Evolutionary conservation across 1,140 invertebrate genomes (phyloP).

Genomic region (Maniola jurtina): DNA sequence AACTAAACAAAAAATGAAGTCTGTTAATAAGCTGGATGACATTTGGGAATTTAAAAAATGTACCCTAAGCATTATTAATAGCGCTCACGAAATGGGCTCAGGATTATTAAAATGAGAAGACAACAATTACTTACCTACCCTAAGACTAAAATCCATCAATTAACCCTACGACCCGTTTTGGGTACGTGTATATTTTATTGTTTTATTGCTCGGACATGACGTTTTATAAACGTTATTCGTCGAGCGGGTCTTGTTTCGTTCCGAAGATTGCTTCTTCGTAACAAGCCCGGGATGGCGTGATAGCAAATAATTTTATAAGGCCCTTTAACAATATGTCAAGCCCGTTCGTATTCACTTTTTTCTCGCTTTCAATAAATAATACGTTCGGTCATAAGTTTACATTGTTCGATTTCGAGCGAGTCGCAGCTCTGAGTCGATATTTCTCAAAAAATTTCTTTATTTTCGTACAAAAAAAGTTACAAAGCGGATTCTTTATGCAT

Average conservation of each 20-base stretch:
- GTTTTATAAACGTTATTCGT: conserved; percentile 50
- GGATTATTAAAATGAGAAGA: conserved; percentile 65
- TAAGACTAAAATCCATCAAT: conserved; percentile 54
- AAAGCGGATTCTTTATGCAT: conserved; percentile 76
- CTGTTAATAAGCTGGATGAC: conserved; percentile 78
- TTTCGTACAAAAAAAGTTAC: conserved; percentile 56
- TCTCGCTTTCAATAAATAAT: conserved; percentile 75
- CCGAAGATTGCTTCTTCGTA: conserved; percentile 64
- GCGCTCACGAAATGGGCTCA: conserved; percentile 58
- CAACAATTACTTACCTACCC: conserved; percentile 56
- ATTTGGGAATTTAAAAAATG: conserved; percentile 77
- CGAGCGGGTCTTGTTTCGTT: conserved; percentile 52
- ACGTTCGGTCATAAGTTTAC: conserved; percentile 71
- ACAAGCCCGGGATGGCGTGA: conserved; percentile 70
- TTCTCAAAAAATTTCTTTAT: conserved; percentile 69
- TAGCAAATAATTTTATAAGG: conserved; percentile 78
- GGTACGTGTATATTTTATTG: conserved; percentile 48
- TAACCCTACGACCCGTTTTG: conserved; percentile 39
- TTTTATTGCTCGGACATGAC: conserved; percentile 54
- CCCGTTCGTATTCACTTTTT: conserved; percentile 61
- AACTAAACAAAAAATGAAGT: conserved; percentile 73
- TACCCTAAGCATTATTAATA: conserved; percentile 74
- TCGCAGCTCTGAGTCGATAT: conserved; percentile 61
- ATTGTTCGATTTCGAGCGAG: conserved; percentile 70
- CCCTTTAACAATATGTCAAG: conserved; percentile 77